phyloP scores from a whole-genome alignment of 2,113 vertebrate genomes.

The Atlantisia rogersi region DNA sequence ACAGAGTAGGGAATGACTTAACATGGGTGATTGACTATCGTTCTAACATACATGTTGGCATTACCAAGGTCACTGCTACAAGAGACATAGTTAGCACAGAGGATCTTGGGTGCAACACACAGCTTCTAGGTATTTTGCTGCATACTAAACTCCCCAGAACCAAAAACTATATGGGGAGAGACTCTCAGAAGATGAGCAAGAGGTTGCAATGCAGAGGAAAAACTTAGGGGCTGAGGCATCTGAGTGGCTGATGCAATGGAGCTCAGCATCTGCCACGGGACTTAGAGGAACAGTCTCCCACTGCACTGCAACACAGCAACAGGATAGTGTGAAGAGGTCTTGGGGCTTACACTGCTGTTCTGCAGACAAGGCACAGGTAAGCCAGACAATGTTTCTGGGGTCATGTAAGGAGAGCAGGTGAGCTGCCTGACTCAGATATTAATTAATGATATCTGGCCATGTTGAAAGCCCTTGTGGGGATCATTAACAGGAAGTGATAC shows the following conservation, averaged over 20 bases:
- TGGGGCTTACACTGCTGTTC: background rate
- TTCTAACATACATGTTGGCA: background rate
- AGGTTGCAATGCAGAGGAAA: background rate
- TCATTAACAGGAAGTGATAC: background rate
- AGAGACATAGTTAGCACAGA: fast-evolving
- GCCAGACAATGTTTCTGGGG: background rate
- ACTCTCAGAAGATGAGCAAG: background rate
- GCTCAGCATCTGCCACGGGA: background rate
- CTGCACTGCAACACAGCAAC: background rate
- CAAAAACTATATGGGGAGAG: background rate
- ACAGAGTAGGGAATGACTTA: background rate
- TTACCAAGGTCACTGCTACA: background rate
- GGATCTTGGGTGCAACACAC: background rate
- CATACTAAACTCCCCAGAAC: background rate
- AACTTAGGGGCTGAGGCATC: background rate
- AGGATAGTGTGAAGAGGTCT: fast-evolving
- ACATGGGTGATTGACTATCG: background rate
- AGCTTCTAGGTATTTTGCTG: background rate
- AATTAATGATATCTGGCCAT: background rate
- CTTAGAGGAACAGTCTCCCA: background rate
- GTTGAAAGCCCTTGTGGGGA: fast-evolving
- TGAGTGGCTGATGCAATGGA: background rate
- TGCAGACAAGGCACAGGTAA: background rate
- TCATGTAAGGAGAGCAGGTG: background rate
- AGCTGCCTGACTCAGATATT: background rate